Evolutionary conservation across 2,113 vertebrate species (phyloP).

Genomic region (Mesoclemmys tuberculata): DNA sequence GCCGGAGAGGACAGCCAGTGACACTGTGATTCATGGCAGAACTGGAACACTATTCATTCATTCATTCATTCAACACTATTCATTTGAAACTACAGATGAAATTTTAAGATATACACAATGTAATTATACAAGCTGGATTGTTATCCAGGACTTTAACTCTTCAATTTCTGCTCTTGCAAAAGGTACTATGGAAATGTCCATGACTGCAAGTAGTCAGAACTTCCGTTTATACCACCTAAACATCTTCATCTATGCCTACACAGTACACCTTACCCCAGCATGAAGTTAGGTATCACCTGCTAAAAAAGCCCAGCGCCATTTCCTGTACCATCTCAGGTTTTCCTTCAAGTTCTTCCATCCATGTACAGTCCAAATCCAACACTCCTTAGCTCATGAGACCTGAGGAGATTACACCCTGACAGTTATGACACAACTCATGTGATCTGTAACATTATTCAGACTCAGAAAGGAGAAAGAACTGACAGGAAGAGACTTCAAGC

Average conservation of each 20-base stretch:
- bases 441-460: not conserved
- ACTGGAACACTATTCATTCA: not conserved
- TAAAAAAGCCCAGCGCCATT: not conserved
- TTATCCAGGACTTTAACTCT: not conserved
- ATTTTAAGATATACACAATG: rapidly evolving
- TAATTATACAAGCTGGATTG: not conserved
- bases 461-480: not conserved
- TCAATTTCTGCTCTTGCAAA: not conserved
- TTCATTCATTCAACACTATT: too few species aligned
- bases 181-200: not conserved
- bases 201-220: not conserved
- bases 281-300: constrained; percentile 60
- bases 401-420: not conserved
- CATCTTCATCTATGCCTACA: not conserved
- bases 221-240: not conserved
- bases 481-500: not conserved
- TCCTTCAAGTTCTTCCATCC: not conserved
- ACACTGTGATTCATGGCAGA: too few species aligned
- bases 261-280: not conserved
- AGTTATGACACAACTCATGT: not conserved
- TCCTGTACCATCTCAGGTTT: not conserved
- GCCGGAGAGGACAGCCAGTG: too few species aligned
- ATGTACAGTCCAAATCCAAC: not conserved
- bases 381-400: not conserved
- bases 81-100: not conserved